A percentile compares a stretch with the other conserved stretches of the same genome.
Conservation (phyloP, 2,797 vertebrate genomes). For the Nyctibius grandis region DNA sequence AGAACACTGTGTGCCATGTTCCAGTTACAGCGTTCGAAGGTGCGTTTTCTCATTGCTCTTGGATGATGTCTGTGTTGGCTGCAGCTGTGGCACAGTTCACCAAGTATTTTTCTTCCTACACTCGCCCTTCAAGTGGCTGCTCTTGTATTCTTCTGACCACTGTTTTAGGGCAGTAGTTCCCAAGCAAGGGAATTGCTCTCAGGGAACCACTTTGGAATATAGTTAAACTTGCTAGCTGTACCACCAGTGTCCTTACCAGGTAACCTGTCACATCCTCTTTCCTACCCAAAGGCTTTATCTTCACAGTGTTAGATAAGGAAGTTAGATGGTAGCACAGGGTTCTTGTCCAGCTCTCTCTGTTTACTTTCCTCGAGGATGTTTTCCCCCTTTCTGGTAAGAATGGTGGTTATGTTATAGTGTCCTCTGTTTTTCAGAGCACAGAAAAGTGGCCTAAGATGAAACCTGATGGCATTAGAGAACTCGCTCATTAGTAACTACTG, state of each 20-base stretch:
- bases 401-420: neutral
- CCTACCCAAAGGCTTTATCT: neutral
- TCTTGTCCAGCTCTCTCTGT: neutral
- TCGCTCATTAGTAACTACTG: neutral
- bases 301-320: neutral
- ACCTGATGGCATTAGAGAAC: neutral
- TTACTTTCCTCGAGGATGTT: neutral
- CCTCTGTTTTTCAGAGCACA: neutral
- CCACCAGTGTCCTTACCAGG: neutral
- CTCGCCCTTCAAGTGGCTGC: neutral
- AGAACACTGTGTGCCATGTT: rapidly evolving
- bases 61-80: neutral
- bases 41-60: neutral
- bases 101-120: neutral
- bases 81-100: neutral
- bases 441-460: neutral
- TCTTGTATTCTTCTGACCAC: neutral
- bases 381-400: neutral
- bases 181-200: neutral
- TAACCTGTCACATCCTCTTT: neutral
- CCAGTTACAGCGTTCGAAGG: neutral
- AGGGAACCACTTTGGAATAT: neutral
- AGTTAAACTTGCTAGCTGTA: neutral
- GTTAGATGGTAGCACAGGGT: neutral
- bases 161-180: neutral